A percentile compares a stretch with the other conserved stretches of the same genome.
Evolutionary conservation across 2,888 invertebrate species (phyloP).

Genomic region (Diabrotica balteata): DNA sequence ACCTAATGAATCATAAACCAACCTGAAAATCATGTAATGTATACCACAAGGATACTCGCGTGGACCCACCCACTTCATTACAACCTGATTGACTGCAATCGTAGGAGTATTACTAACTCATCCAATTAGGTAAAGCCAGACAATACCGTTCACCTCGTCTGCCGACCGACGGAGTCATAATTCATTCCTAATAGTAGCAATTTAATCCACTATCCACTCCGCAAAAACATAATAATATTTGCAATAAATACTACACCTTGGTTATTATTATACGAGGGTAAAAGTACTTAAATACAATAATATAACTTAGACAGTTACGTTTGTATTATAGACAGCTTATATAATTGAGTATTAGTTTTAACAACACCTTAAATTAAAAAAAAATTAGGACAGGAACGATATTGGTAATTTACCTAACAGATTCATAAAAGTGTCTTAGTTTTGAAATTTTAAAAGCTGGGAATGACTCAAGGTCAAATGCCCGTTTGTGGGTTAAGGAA

Average conservation of each 20-base stretch:
- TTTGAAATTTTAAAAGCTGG: too few relatives aligned
- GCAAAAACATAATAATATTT: slow-evolving; percentile 32
- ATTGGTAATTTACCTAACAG: too few relatives aligned
- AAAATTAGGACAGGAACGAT: too few relatives aligned
- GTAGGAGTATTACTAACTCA: slow-evolving; percentile 30
- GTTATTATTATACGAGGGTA: slow-evolving; percentile 24
- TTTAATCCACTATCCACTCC: slow-evolving; percentile 30
- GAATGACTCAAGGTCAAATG: too few relatives aligned
- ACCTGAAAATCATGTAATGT: background rate
- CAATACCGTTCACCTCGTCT: slow-evolving; percentile 25
- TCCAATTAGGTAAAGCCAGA: slow-evolving; percentile 27
- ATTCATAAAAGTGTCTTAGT: too few relatives aligned
- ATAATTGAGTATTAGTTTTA: too few relatives aligned
- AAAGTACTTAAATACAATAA: background rate
- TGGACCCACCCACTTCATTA: slow-evolving; percentile 24
- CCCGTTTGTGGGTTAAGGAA: too few relatives aligned
- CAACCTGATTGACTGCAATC: slow-evolving; percentile 22
- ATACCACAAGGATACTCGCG: slow-evolving; percentile 21
- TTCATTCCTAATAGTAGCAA: slow-evolving; percentile 36
- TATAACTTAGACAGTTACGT: too few relatives aligned
- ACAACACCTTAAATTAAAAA: too few relatives aligned
- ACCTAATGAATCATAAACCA: background rate
- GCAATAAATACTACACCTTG: slow-evolving; percentile 27
- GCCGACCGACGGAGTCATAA: slow-evolving; percentile 22
- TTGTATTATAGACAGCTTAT: too few relatives aligned